These are phyloP conservation scores for Callipepla californica DNA, from an alignment of 2,113 vertebrate species.

Conservation along the genomic window DNA sequence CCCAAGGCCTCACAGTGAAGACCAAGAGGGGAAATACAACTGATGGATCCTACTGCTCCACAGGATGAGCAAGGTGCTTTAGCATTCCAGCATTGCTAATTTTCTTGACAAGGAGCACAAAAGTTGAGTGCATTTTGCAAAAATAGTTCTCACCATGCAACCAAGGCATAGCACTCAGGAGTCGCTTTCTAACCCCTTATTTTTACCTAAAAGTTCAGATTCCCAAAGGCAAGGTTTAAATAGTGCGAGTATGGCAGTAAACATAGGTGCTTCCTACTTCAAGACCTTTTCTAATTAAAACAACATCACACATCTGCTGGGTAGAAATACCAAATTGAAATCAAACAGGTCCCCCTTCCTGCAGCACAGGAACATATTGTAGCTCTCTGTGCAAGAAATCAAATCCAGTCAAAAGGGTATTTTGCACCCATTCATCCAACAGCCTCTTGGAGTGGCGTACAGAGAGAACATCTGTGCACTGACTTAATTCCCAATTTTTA, in stretches of 20 bases:
- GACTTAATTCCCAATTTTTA: conserved; percentile 11
- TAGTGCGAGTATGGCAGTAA: neutral
- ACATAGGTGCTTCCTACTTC: neutral
- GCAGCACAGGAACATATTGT: neutral
- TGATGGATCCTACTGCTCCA: neutral
- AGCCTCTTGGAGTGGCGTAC: neutral
- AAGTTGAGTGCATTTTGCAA: neutral
- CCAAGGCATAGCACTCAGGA: rapidly evolving
- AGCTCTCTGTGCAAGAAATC: neutral
- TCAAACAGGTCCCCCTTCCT: neutral
- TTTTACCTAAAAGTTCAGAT: neutral
- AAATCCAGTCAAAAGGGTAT: neutral
- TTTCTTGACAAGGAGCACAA: neutral
- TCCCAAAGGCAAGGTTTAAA: neutral
- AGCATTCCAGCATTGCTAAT: neutral
- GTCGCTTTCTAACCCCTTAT: neutral
- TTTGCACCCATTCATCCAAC: conserved; percentile 50
- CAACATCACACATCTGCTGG: neutral
- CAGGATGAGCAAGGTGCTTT: neutral
- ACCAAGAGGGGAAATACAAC: neutral
- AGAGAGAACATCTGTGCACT: conserved; percentile 48
- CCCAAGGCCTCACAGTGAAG: neutral
- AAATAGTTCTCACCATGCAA: neutral
- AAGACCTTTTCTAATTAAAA: neutral
- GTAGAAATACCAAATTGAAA: neutral